Conservation (phyloP, 2,888 invertebrate species). For the Coecobrya sp. region DNA sequence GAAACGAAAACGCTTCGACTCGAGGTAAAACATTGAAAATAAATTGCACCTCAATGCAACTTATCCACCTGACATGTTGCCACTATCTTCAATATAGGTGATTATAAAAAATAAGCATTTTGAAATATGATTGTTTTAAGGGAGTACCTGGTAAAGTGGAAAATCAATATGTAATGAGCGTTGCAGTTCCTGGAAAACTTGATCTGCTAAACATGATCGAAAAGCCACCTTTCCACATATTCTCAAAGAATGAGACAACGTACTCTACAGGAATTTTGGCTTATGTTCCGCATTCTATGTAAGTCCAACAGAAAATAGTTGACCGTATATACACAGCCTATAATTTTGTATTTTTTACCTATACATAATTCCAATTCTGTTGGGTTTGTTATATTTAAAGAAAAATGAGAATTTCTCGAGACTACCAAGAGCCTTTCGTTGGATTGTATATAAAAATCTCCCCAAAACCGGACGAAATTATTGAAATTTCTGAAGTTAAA, state of each 20-base stretch:
- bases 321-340: too few species aligned
- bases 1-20: constrained; percentile 70
- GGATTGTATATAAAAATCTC: constrained; percentile 76
- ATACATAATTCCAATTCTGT: background rate
- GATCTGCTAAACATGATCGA: constrained; percentile 74
- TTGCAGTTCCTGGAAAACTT: constrained; percentile 75
- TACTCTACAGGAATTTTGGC: constrained; percentile 80
- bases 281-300: constrained; percentile 82
- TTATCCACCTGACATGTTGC: background rate
- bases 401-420: constrained; percentile 75
- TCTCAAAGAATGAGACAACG: constrained; percentile 78
- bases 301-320: constrained; percentile 23
- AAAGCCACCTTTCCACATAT: constrained; percentile 74
- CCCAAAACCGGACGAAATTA: constrained; percentile 73
- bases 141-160: constrained; percentile 63
- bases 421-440: constrained; percentile 78
- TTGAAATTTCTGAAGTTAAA: constrained; percentile 76
- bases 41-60: too few species aligned
- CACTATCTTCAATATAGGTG: background rate
- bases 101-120: too few species aligned
- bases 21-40: constrained; percentile 63
- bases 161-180: constrained; percentile 71
- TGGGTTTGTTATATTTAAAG: constrained; percentile 30
- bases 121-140: too few species aligned
- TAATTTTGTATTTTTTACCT: background rate